Evolutionary conservation across 2,113 vertebrate genomes (phyloP).

Genomic region (Tenrec ecaudatus): DNA sequence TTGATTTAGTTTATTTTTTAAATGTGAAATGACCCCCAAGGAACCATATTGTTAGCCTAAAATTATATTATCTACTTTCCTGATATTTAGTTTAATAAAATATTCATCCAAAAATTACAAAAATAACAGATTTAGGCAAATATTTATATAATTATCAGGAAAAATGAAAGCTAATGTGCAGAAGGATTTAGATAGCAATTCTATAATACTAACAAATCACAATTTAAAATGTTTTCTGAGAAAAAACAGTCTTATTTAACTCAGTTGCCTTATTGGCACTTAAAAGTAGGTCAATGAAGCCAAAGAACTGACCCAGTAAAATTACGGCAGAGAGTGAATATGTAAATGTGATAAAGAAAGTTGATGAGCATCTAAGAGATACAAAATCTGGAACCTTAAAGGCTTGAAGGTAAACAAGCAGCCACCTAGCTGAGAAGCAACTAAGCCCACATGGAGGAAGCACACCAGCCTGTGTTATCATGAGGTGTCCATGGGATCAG

Average conservation of each 20-base stretch:
- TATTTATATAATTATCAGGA: neutral
- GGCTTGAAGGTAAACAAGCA: too few relatives aligned
- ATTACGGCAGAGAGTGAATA: too few relatives aligned
- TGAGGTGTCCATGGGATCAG: too few relatives aligned
- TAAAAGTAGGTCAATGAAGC: too few relatives aligned
- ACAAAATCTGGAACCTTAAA: too few relatives aligned
- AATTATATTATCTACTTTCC: neutral
- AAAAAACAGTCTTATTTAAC: neutral
- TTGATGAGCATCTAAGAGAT: too few relatives aligned
- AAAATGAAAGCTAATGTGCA: neutral
- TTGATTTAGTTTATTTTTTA: slow-evolving; percentile 8
- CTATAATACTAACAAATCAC: neutral
- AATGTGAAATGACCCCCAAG: neutral
- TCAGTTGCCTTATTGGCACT: too few relatives aligned
- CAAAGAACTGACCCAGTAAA: too few relatives aligned
- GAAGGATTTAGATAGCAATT: neutral
- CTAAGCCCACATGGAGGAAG: too few relatives aligned
- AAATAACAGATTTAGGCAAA: neutral
- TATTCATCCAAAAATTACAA: neutral
- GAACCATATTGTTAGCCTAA: slow-evolving; percentile 35
- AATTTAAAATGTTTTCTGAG: neutral
- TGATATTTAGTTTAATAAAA: neutral
- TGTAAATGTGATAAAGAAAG: too few relatives aligned
- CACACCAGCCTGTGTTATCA: too few relatives aligned
- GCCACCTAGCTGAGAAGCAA: too few relatives aligned